A percentile compares a stretch with the other conserved stretches of the same genome.
These are phyloP conservation scores for Coryphaenoides rupestris DNA, from an alignment of 2,113 vertebrate species.

Conservation along the genomic window DNA sequence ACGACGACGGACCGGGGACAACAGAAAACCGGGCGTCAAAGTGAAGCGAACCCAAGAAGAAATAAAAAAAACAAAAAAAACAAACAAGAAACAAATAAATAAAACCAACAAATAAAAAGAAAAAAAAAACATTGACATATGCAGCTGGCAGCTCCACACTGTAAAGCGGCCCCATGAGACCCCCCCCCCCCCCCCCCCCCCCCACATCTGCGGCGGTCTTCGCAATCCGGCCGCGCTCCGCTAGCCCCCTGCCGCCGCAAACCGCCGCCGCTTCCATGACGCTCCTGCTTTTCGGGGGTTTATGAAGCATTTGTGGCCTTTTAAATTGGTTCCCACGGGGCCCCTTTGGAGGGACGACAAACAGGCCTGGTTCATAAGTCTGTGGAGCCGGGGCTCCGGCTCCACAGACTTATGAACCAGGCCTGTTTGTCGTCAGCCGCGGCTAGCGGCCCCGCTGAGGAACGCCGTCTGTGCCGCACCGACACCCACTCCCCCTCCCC, in stretches of 20 bases:
- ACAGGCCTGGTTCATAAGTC: too few species aligned
- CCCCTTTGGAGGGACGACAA: conserved; percentile 23
- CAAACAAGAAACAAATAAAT: conserved; percentile 33
- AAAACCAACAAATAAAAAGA: conserved; percentile 30
- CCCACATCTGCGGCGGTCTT: conserved; percentile 6
- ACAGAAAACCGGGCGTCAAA: too few species aligned
- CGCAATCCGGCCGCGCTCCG: conserved; percentile 9
- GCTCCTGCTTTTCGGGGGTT: conserved; percentile 14
- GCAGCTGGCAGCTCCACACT: background rate
- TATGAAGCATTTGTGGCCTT: conserved; percentile 34
- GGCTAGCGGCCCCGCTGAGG: conserved; percentile 27
- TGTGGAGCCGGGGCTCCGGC: too few species aligned
- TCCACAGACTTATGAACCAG: too few species aligned
- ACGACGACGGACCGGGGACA: too few species aligned
- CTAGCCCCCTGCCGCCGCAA: conserved; percentile 6
- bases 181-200: conserved; percentile 5
- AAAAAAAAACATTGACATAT: conserved; percentile 1
- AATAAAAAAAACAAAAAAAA: background rate
- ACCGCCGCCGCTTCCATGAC: too few species aligned
- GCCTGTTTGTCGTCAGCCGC: conserved; percentile 28
- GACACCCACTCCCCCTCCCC: background rate
- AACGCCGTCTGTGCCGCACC: background rate
- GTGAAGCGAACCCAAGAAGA: too few species aligned
- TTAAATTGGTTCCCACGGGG: conserved; percentile 43
- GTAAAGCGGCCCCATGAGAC: conserved; percentile 4